Evolutionary conservation across 2,797 vertebrate species (phyloP), one percentile per base, ranked within the genome.

Genomic region (Ceyx erithaca): DNA sequence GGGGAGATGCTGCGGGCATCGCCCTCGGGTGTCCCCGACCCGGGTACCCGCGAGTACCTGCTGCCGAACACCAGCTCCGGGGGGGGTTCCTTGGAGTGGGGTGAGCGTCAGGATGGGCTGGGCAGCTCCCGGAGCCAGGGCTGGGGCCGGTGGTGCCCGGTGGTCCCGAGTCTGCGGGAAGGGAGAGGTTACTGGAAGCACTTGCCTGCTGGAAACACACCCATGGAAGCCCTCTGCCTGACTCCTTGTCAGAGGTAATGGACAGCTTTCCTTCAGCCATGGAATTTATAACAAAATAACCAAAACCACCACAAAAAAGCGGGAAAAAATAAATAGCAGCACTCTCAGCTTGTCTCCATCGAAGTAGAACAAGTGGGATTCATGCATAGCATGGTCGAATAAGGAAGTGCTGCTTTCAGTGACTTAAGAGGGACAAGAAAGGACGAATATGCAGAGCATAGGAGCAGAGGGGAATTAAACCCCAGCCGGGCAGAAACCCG

Each of bases 141-240:
- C 40, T 21, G 55, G 40, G 55, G 41, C 14, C 18, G 4, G 37
- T 14, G 17, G 1, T 6, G 54, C 23, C 8, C 37, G 19, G 8
- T 1, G 7, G 41, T 7, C 17, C n/a, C n/a, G n/a, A n/a, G 10
- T 4, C 69, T 18, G 4, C 2, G 8, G 1, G 7, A 25, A 10
- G 62, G 13, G 22, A 15, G 1, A 5, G 41, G 69, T 14, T 28
- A 14, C 14, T 14, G 12, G 5, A 28, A 31, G 6, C 35, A 1
- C 8, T 4, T 10, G 14, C 19, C n/a, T 6, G 67, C 54, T 10
- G 49, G 7, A 13, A 5, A 7, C 19, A 0, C 2, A 1, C 52
- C 23, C 18, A 0, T 2, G 13, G 63, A 55, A 3, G 15, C 14
- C 12, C 69, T 21, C 43, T 4, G 18, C 25, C 10, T 21, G 2